Conservation (phyloP, 2,797 vertebrate species). For the Pantherophis alleghaniensis region DNA sequence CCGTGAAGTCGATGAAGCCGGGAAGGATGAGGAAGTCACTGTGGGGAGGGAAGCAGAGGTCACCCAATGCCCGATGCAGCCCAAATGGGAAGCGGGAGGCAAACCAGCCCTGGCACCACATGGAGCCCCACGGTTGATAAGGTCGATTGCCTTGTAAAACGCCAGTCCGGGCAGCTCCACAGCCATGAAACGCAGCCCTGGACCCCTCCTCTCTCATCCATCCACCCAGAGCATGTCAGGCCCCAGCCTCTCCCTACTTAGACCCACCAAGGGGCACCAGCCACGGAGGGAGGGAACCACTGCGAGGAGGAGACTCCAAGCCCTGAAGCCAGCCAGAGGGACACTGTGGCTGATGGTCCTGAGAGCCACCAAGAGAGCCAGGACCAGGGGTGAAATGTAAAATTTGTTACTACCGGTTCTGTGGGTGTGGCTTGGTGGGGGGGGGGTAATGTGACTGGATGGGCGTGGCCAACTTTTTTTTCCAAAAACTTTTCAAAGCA, state of each 20-base stretch:
- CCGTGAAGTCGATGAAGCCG: conserved; percentile 93
- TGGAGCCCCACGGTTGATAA: background rate
- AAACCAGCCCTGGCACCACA: background rate
- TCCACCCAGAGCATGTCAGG: background rate
- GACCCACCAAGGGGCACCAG: background rate
- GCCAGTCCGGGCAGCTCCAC: background rate
- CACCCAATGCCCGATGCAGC: background rate
- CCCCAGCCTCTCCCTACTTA: background rate
- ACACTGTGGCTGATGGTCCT: background rate
- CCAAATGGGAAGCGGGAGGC: background rate
- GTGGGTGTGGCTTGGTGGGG: too few species aligned
- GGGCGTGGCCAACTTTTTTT: too few species aligned
- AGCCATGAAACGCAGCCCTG: too few species aligned
- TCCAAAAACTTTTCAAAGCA: too few species aligned
- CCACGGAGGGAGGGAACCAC: background rate
- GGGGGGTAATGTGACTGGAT: too few species aligned
- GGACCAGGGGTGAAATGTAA: too few species aligned
- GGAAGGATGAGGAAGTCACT: conserved; percentile 95
- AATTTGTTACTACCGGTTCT: too few species aligned
- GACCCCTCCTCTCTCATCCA: background rate
- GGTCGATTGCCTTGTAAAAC: background rate
- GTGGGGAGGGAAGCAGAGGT: conserved; percentile 30
- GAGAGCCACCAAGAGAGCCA: background rate
- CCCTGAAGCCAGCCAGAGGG: background rate
- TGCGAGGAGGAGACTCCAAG: background rate